phyloP scores from a whole-genome alignment of 2,113 vertebrate genomes.

The Cathartes aura region DNA sequence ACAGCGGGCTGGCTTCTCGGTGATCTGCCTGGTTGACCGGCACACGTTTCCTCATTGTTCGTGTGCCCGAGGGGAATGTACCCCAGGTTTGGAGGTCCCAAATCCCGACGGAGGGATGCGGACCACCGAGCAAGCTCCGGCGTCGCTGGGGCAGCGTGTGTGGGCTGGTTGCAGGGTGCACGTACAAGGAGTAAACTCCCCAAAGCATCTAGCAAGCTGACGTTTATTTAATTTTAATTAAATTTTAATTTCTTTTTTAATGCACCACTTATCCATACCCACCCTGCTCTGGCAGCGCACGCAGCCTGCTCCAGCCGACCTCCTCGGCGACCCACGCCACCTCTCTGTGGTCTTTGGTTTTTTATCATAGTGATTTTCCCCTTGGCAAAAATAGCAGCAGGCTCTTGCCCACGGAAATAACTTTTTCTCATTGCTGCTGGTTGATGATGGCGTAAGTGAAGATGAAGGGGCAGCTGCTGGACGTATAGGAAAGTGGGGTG shows the following conservation, averaged over 20 bases:
- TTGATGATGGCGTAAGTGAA: neutral
- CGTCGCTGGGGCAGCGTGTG: neutral
- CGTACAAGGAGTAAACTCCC: neutral
- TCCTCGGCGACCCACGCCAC: accelerated
- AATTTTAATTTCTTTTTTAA: neutral
- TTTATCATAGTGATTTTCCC: neutral
- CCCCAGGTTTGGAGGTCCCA: neutral
- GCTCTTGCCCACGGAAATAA: neutral
- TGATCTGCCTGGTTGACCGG: neutral
- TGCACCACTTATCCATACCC: neutral
- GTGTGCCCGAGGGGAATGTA: neutral
- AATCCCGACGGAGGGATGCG: neutral
- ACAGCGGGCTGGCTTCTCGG: neutral
- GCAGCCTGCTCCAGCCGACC: neutral
- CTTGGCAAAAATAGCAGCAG: neutral
- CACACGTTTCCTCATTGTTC: accelerated
- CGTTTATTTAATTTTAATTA: neutral
- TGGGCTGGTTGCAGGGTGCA: neutral
- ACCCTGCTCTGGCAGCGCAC: neutral
- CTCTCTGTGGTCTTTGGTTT: neutral
- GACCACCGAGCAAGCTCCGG: neutral
- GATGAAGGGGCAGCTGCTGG: neutral
- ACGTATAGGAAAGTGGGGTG: neutral
- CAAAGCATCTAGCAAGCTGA: neutral
- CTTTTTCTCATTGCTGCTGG: neutral